Evolutionary conservation across 2,888 invertebrate genomes (phyloP), one percentile per base, ranked within the genome.

Genomic region (Polyploca ridens): DNA sequence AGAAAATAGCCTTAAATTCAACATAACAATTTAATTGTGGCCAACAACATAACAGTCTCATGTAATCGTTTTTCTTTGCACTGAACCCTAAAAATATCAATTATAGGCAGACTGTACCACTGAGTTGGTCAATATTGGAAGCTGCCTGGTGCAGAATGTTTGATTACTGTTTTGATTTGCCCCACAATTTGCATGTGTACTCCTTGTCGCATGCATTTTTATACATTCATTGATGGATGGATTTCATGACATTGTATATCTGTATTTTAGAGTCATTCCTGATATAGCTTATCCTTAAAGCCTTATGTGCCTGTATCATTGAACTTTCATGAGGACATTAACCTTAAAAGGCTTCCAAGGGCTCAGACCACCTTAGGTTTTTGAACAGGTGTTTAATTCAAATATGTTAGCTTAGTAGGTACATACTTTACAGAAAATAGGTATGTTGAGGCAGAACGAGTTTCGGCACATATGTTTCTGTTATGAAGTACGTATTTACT

Each of bases 301-400:
- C 6, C n/a, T 6, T 46, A n/a, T 46, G 41, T 41, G 46, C 19
- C 16, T 3, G 7, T 19, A 66, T 63, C 66, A 72, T 66, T 72
- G 72, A 77, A 71, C 72, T 78, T 44, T 64, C 62, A 68, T 68
- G 63, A 66, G 75, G 74, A 68, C 74, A 75, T 75, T 83, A 69
- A 79, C 81, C 79, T 70, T 68, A 64, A 64, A 70, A 72, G 65
- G 63, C 61, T 72, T 72, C 70, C 69, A 77, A 81, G 80, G 78
- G 78, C 75, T 71, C 46, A 57, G 64, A 64, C 64, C 64, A 78
- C 65, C 79, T 79, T 38, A 38, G 7, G 38, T 38, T 8, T 41
- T 80, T 79, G 74, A 71, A 66, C 84, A 86, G 76, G 77, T 85
- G 78, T n/a, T 73, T 57, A 38, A 69, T 70, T 67, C 72, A 41